Evolutionary conservation across 2,797 vertebrate genomes (phyloP), one percentile per base, ranked within the genome.

Genomic region (Poecile montanus): DNA sequence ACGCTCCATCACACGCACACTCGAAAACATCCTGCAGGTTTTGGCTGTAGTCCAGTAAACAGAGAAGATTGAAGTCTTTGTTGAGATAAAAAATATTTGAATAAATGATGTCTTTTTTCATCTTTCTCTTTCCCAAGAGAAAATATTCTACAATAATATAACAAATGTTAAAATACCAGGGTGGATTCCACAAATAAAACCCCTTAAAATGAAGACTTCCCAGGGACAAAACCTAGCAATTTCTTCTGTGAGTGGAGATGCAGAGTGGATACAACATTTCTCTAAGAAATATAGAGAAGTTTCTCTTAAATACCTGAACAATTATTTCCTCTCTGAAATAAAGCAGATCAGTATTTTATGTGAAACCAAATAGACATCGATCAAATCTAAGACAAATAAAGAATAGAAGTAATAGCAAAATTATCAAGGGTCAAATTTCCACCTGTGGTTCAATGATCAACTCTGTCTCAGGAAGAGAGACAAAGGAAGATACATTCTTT

Each of bases 291-390:
- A 58, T 10, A 38, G 11, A 62, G 13, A 67, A 44, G 7, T 51
- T 77, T 38, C 5, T 81, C 10, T 67, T 70, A 27, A 62, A 65
- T 29, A 74, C 1, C 14, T 22, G 11, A 85, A 29, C 4, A 79
- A 44, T 40, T 70, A 63, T 16, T 68, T 75, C 10, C 25, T 53
- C 16, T 26, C 7, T 63, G 38, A 87, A 45, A 66, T 7, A 62
- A 84, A 86, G 18, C 1, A 38, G 16, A 66, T 20, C 47, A 30
- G 0, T 72, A 45, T 36, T 54, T 81, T 16, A 12, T 27, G 3
- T 32, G 32, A 61, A 67, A 32, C 14, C 12, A 0, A 57, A 30
- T 0, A 40, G 6, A 29, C 5, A 25, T 1, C 40, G 9, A 34
- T 26, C 36, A 54, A 77, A 63, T 81, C 15, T 21, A 48, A 54